A percentile compares a stretch with the other conserved stretches of the same genome.
Evolutionary conservation across 2,113 vertebrate species (phyloP).

Genomic region (Silurus meridionalis): DNA sequence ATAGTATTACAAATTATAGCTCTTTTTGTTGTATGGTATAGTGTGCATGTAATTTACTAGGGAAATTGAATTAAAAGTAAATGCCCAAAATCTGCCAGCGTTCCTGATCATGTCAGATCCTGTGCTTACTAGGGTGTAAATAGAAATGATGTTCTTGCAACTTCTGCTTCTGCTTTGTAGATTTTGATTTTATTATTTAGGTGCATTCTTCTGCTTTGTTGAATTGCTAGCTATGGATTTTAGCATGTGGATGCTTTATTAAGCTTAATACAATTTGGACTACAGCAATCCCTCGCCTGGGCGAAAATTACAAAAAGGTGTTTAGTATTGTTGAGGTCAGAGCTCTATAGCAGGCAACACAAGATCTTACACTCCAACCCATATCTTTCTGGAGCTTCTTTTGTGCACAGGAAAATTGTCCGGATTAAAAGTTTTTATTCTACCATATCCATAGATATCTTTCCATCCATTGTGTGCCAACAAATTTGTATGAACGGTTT

Average conservation of each 20-base stretch:
- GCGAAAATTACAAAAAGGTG: too few species aligned
- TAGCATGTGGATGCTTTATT: not conserved
- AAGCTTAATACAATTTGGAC: not conserved
- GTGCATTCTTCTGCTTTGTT: not conserved
- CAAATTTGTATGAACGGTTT: too few species aligned
- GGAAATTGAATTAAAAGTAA: not conserved
- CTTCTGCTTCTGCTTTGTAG: not conserved
- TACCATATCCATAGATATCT: too few species aligned
- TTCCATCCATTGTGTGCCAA: too few species aligned
- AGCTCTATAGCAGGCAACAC: too few species aligned
- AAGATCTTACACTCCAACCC: too few species aligned
- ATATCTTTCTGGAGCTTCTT: too few species aligned
- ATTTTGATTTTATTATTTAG: not conserved
- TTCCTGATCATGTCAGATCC: not conserved
- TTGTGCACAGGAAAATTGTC: too few species aligned
- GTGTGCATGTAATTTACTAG: not conserved
- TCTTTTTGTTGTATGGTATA: slow-evolving; percentile 12
- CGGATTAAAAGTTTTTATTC: too few species aligned
- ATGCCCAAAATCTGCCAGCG: slow-evolving; percentile 2
- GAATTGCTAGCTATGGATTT: not conserved
- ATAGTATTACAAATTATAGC: not conserved
- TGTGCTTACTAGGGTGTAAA: not conserved
- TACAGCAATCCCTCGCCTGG: not conserved
- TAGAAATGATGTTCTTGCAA: not conserved
- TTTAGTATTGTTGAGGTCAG: too few species aligned